Evolutionary conservation across 92 coral and sea anemone species (phyloP).

Genomic region (Epizoanthus rinbou): DNA sequence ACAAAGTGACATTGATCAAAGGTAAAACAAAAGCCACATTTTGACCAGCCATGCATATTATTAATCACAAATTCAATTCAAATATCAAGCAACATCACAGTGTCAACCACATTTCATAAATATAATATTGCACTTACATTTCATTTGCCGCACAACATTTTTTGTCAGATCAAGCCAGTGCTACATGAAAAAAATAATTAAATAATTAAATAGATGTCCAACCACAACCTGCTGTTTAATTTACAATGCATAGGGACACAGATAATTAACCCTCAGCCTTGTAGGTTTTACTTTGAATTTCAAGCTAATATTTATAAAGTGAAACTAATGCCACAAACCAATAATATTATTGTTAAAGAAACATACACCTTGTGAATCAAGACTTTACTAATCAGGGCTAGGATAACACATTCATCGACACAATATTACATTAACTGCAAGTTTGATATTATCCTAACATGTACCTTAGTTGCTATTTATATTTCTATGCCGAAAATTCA

Average conservation of each 20-base stretch:
- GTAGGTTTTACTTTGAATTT: too few relatives aligned
- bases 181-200: constrained; percentile 54
- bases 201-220: background rate
- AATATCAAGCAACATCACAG: background rate
- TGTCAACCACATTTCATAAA: background rate
- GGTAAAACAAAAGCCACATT: background rate
- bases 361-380: too few relatives aligned
- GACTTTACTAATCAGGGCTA: too few relatives aligned
- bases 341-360: too few relatives aligned
- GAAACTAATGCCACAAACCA: too few relatives aligned
- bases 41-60: constrained; percentile 1
- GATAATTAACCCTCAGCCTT: too few relatives aligned
- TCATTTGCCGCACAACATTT: constrained; percentile 93
- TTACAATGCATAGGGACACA: background rate
- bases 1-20: background rate
- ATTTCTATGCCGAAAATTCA: background rate
- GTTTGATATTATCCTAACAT: too few relatives aligned
- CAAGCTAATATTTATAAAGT: too few relatives aligned
- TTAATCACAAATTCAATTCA: too few relatives aligned
- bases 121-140: constrained; percentile 68
- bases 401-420: too few relatives aligned
- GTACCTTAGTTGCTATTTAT: too few relatives aligned
- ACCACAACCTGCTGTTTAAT: background rate
- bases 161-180: constrained; percentile 97
- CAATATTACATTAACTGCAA: too few relatives aligned